phyloP scores from a whole-genome alignment of 2,113 vertebrate genomes.

The Sterrhoptilus dennistouni region DNA sequence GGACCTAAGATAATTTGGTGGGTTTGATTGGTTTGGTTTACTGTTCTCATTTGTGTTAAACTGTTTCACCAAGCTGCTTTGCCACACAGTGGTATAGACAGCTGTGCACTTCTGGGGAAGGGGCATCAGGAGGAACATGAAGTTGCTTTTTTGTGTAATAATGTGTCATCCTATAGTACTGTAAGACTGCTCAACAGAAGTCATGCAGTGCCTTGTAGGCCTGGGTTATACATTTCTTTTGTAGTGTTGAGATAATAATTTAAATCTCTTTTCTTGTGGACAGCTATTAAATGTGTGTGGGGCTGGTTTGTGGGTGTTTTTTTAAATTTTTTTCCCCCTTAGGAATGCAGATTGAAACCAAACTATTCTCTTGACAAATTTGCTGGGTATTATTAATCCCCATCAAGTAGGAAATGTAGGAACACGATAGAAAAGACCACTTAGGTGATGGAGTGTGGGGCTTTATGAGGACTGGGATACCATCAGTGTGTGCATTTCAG shows the following conservation, averaged over 20 bases:
- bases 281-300: background rate
- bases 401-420: background rate
- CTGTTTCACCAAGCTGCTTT: background rate
- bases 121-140: background rate
- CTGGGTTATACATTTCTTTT: background rate
- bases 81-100: accelerated
- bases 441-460: background rate
- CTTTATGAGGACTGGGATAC: background rate
- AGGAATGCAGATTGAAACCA: background rate
- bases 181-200: background rate
- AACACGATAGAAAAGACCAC: background rate
- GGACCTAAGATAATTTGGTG: background rate
- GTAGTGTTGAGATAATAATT: background rate
- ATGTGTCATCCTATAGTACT: background rate
- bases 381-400: background rate
- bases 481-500: background rate
- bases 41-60: background rate
- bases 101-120: background rate
- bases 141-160: background rate
- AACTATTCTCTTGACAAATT: background rate
- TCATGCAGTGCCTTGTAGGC: background rate
- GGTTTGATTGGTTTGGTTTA: background rate
- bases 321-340: background rate
- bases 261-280: background rate
- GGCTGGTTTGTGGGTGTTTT: background rate